Conservation (phyloP, 2,797 vertebrate genomes). For the Helarctos malayanus region DNA sequence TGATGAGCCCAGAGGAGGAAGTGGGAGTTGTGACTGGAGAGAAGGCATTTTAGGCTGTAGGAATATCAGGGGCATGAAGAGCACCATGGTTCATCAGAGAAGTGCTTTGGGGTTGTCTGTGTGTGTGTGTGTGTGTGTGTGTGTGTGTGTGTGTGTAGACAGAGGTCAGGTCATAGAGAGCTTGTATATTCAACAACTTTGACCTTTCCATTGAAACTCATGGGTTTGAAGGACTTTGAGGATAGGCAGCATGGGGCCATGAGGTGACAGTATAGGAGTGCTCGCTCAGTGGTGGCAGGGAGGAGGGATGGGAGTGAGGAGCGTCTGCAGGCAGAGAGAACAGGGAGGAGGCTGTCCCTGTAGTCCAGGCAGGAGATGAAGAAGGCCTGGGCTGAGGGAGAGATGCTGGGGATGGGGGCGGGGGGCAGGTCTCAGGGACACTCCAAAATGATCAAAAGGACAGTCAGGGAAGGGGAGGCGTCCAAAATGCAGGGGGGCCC, state of each 20-base stretch:
- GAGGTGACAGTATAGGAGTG: background rate
- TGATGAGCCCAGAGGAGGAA: background rate
- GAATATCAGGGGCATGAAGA: background rate
- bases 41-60: background rate
- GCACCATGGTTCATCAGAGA: background rate
- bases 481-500: background rate
- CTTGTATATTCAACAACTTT: background rate
- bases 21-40: background rate
- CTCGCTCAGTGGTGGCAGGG: too few relatives aligned
- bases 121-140: background rate
- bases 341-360: background rate
- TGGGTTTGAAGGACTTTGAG: background rate
- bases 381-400: background rate
- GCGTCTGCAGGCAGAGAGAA: background rate
- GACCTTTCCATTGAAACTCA: background rate
- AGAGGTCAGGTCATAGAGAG: background rate
- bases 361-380: background rate
- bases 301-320: background rate
- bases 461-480: background rate
- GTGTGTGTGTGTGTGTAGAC: background rate
- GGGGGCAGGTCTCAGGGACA: background rate
- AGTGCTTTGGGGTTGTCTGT: background rate
- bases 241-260: background rate
- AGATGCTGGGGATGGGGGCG: background rate
- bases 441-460: background rate